phyloP scores from a whole-genome alignment of 1,140 invertebrate genomes.

The Trachelipus rathkii region DNA sequence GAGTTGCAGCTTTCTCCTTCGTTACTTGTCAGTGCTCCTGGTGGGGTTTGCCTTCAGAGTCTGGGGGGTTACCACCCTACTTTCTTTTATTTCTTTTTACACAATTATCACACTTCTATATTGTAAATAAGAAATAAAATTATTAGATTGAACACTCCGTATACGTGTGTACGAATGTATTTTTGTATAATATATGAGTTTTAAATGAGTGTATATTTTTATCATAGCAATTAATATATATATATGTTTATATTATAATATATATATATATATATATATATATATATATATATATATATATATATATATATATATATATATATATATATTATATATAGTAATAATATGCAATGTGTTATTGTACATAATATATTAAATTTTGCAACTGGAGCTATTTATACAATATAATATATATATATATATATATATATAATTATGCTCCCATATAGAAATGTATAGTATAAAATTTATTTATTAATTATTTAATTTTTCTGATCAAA shows the following conservation, averaged over 20 bases:
- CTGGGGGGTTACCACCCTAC: background rate
- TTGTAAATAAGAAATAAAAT: background rate
- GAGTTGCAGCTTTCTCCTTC: background rate
- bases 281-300: background rate
- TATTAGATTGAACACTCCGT: background rate
- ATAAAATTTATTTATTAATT: no score
- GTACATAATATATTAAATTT: no score
- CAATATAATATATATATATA: no score
- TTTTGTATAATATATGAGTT: background rate
- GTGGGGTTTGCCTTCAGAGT: background rate
- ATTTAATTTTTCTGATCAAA: no score
- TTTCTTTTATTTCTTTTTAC: background rate
- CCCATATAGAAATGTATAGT: no score
- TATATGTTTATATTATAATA: background rate
- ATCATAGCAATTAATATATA: background rate
- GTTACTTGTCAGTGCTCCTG: background rate
- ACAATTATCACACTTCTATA: background rate
- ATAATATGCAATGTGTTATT: no score
- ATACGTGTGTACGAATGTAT: background rate
- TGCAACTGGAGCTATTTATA: no score
- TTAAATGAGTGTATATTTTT: background rate
- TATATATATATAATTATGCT: no score
- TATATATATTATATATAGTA: background rate
- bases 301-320: constrained; percentile 8
- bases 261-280: background rate